Conservation (phyloP, 1,140 invertebrate species). For the Elysia chlorotica region DNA sequence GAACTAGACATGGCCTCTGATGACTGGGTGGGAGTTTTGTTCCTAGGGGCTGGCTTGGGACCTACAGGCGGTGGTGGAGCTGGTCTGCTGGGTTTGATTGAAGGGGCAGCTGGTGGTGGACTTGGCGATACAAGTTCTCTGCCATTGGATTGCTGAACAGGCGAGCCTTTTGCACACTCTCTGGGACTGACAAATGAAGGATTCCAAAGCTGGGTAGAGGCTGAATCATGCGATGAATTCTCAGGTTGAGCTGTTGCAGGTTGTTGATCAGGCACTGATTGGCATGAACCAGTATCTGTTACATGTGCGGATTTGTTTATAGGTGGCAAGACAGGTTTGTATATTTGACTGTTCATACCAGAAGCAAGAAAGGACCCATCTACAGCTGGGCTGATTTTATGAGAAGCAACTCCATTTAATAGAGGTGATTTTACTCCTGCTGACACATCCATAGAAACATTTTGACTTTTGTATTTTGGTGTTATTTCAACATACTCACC, state of each 20-base stretch:
- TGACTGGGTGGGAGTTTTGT: neutral
- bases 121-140: no score
- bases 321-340: conserved; percentile 28
- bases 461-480: no score
- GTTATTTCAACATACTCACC: neutral
- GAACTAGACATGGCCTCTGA: conserved; percentile 4
- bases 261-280: no score
- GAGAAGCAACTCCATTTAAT: no score
- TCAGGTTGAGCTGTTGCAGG: no score
- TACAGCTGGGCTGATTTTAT: neutral
- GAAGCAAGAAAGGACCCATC: no score
- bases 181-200: no score
- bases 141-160: no score
- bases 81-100: neutral
- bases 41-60: neutral
- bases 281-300: neutral
- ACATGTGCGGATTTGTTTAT: conserved; percentile 1
- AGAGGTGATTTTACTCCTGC: neutral
- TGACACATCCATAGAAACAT: neutral
- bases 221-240: neutral
- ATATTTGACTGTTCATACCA: conserved; percentile 21
- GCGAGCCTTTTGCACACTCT: no score
- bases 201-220: neutral
- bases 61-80: neutral
- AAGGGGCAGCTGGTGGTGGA: neutral